Evolutionary conservation across 1,140 invertebrate genomes (phyloP), one percentile per base, ranked within the genome.

Genomic region (Schlechtendalia chinensis): DNA sequence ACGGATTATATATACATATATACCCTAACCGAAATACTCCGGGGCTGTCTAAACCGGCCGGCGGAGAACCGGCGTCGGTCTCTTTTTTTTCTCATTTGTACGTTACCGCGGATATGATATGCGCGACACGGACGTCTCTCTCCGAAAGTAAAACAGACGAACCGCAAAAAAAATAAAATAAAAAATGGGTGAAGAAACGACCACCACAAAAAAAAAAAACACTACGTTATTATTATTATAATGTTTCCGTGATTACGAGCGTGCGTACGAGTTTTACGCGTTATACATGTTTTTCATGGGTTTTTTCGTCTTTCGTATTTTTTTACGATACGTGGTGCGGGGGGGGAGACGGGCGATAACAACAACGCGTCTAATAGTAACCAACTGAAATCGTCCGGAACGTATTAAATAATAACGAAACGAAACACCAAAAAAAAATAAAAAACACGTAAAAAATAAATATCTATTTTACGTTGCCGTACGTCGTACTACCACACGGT

Each of bases 221-320:
- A 47, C 56, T 1, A 11, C 22, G 14, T 12, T 1, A 39, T 50
- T 47, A 79, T 79, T 79, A 63, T 79, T 79, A 63, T 63, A 79
- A 79, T 50, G 56, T 79, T 29, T 79, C 56, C 58, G 56, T 77
- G 32, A 77, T 77, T 59, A 69, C 45, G 22, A 22, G 16, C 12
- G 22, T 11, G 0, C 19, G 54, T 58, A 12, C 1, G 5, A 5
- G 24, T 17, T 27, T 27, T 61, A 29, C 29, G 27, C 32, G 19
- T 22, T 1, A 12, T 67, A 67, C 32, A 11, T 67, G 39, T 67
- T 45, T 19, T 45, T 67, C n/a, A 1, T 50, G 24, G 16, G 47
- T 69, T 47, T 67, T 67, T n/a, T n/a, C 10, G 5, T 32, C 19
- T 17, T 65, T 65, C n/a, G 0, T 32, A 19, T 72, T 72, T 72